Base-by-base conservation (phyloP, 1,140 invertebrate species). In the Eciton burchellii region DNA sequence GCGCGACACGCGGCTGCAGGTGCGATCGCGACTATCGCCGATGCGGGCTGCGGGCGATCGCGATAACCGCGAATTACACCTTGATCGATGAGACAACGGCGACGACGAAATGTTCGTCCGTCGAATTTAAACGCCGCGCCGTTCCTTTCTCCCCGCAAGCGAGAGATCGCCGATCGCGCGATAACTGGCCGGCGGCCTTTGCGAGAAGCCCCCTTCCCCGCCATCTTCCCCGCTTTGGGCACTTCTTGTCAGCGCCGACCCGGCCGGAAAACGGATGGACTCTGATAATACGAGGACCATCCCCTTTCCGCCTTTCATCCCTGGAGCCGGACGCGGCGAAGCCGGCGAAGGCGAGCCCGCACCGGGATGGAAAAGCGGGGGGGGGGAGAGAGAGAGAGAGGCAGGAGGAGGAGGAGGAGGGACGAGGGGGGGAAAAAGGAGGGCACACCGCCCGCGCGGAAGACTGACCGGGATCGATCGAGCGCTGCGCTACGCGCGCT, bases 131-230 rank as follows among this genome's bases (percentile, higher is more conserved):
- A 5, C 0, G 16, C 19, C 12, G 9, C 21, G 4, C 14, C 16
- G 0, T 12, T 3, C 11, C 19, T 43, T 45, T 29, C 43, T 35
- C 12, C 24, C 0, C 16, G 1, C 6, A 43, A 70, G 70, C 35
- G 11, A 49, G 35, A 60, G 43, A 43, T 57, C n/a, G 43, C 12
- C 16, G 63, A 45, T 45, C 49, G 52, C 29, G 43, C 56, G 57
- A 72, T 83, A 11, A 6, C 3, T 49, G 54, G 70, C 63, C n/a
- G 35, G 52, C 35, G 57, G 72, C 57, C 63, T 11, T 35, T 56
- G 49, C 83, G 85, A 85, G 85, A 88, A 88, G 74, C 63, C 86
- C 72, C 74, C 85, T 88, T 85, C 86, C 59, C 26, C 26, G 68
- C 74, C 83, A 88, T 88, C 86, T 88, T 88, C 83, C 83, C 21